A percentile compares a stretch with the other conserved stretches of the same genome.
Evolutionary conservation across 2,888 invertebrate species (phyloP).

Genomic region (Melinaea marsaeus): DNA sequence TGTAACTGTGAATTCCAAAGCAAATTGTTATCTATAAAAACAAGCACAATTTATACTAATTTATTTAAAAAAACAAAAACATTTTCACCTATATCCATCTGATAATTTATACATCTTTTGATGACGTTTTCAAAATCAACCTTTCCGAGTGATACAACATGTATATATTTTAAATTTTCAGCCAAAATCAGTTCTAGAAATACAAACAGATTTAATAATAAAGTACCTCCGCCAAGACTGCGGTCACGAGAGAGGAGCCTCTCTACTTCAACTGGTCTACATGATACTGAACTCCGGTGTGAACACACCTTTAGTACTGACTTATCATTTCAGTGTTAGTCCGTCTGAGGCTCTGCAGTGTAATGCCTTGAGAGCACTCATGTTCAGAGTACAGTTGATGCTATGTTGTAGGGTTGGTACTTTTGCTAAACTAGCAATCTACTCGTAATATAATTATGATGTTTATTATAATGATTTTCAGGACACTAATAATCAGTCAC

Average conservation of each 20-base stretch:
- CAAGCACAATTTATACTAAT: too few relatives aligned
- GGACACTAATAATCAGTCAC: conserved; percentile 57
- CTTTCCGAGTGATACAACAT: too few relatives aligned
- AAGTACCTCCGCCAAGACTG: conserved; percentile 54
- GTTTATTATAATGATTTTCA: conserved; percentile 29
- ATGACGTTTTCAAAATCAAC: too few relatives aligned
- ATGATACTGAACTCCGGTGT: conserved; percentile 53
- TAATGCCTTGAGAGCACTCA: conserved; percentile 57
- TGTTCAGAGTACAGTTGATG: conserved; percentile 66
- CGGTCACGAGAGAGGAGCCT: conserved; percentile 51
- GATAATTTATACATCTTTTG: too few relatives aligned
- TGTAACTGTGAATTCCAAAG: too few relatives aligned
- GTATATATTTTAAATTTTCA: conserved; percentile 35
- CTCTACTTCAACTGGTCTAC: conserved; percentile 57
- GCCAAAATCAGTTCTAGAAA: conserved; percentile 58
- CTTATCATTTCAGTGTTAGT: conserved; percentile 38
- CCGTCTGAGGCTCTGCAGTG: conserved; percentile 43
- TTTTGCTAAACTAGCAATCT: neutral
- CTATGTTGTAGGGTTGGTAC: conserved; percentile 60
- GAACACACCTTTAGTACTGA: conserved; percentile 52
- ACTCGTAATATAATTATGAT: neutral
- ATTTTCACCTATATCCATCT: too few relatives aligned
- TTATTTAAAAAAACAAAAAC: too few relatives aligned
- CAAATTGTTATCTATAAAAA: too few relatives aligned
- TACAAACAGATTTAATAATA: conserved; percentile 55